phyloP scores from a whole-genome alignment of 2,797 vertebrate species.

The Cynodonichthys magdalenae region DNA sequence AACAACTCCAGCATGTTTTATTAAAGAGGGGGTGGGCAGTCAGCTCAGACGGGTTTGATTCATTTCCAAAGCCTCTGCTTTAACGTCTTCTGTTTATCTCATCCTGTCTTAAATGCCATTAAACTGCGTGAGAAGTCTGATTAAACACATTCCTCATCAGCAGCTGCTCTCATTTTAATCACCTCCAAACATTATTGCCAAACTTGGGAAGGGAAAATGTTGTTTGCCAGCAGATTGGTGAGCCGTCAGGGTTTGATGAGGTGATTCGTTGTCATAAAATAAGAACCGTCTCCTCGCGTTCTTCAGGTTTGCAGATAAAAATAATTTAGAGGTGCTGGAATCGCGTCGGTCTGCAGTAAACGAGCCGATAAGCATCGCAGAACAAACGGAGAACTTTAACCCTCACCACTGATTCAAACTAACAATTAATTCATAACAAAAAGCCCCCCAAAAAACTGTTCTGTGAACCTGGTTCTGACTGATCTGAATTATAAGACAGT shows the following conservation, averaged over 20 bases:
- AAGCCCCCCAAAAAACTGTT: too few species aligned
- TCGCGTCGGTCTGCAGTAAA: too few species aligned
- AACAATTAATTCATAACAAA: too few species aligned
- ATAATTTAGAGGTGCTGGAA: too few species aligned
- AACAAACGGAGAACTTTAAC: too few species aligned
- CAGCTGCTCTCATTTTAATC: slow-evolving; percentile 2
- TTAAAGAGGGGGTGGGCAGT: background rate
- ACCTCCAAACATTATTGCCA: slow-evolving; percentile 6
- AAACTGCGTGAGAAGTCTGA: slow-evolving; percentile 11
- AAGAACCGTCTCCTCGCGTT: background rate
- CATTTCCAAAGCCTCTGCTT: slow-evolving; percentile 6
- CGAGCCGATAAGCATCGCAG: too few species aligned
- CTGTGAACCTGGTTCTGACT: too few species aligned
- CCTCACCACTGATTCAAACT: too few species aligned
- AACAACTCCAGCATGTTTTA: slow-evolving; percentile 4
- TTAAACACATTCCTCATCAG: slow-evolving; percentile 8
- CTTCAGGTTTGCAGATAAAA: background rate
- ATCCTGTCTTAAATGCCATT: slow-evolving; percentile 9
- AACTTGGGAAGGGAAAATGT: slow-evolving; percentile 15
- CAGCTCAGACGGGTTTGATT: slow-evolving; percentile 1
- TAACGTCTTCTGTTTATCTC: background rate
- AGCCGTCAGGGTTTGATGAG: background rate
- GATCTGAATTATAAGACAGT: too few species aligned
- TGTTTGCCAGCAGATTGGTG: background rate
- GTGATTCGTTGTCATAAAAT: background rate